Base-by-base conservation (phyloP, 2,888 invertebrate genomes). In the Mesochorus sp. region DNA sequence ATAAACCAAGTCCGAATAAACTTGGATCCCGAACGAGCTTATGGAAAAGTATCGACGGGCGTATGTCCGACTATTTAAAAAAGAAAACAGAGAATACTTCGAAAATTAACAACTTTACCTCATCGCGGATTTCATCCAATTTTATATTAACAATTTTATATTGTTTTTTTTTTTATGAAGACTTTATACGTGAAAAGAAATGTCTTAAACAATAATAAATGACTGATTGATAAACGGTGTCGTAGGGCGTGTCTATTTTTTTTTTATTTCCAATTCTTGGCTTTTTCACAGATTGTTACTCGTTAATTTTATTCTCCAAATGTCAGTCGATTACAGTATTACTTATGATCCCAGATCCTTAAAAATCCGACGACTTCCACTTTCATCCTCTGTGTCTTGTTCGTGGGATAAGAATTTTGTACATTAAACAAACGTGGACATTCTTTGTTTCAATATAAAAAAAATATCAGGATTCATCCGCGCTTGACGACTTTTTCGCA, bases 21-120 rank as follows among this genome's bases (percentile, higher is more conserved):
- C 5, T 89, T 95, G n/a, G 91, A 91, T 59, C 91, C 93, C 19
- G 92, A 92, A 31, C 94, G 95, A 79, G 94, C 94, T 3, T 92
- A 93, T 42, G 95, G 97, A 1, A 94, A 95, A 86, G 95, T 97
- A 0, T 94, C 94, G 78, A 93, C 95, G 3, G 95, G 95, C 70
- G 94, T 95, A 2, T 98, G 98, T 86, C 97, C 97, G 0, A 93
- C 94, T 0, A 95, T 95, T 90, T 97, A 94, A 57, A 37, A 62
- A 31, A 10, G 6, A 6, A n/a, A 19, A 39, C 3, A 2, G 3
- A 17, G 28, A 39, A n/a, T 6, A 57, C 37, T 28, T 8, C 6
- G 28, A 61, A 24, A 59, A 68, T 17, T 31, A 67, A 74, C 71
- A 14, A 78, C 31, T 42, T 66, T 80, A 76, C 66, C 67, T 68